A percentile compares a stretch with the other conserved stretches of the same genome.
Conservation (phyloP, 2,113 vertebrate species). For the Plotosus lineatus region DNA sequence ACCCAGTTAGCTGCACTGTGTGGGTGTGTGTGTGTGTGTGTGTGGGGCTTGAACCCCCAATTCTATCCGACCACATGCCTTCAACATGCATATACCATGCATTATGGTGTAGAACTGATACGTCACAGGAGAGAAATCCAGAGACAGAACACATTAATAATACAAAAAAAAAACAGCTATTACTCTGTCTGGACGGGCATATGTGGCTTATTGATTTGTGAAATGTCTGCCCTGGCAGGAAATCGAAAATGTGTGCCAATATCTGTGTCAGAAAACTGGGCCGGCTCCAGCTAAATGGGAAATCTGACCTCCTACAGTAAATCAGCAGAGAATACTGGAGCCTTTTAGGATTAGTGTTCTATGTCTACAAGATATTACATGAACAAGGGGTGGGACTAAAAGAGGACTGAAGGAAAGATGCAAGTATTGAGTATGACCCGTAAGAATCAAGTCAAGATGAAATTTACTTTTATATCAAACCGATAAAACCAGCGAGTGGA, state of each 20-base stretch:
- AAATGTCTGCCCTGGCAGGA: conserved; percentile 43
- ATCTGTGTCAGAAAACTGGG: conserved; percentile 58
- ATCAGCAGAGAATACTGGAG: conserved; percentile 38
- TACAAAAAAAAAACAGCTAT: conserved; percentile 24
- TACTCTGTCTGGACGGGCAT: conserved; percentile 34
- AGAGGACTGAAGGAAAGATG: background rate
- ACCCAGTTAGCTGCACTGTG: too few relatives aligned
- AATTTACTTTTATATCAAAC: background rate
- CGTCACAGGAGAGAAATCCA: background rate
- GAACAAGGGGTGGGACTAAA: background rate
- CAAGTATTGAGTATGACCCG: too few relatives aligned
- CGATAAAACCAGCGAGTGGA: background rate
- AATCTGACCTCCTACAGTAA: conserved; percentile 45
- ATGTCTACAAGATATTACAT: conserved; percentile 3
- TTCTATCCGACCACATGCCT: too few relatives aligned
- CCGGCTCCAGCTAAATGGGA: conserved; percentile 51
- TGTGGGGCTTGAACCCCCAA: too few relatives aligned
- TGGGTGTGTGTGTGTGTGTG: too few relatives aligned
- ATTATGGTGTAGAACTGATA: background rate
- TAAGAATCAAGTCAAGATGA: background rate
- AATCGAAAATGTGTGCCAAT: conserved; percentile 54
- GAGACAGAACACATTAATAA: conserved; percentile 44
- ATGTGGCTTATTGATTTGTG: conserved; percentile 54
- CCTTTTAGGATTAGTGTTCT: conserved; percentile 42
- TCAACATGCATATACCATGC: conserved; percentile 4